Conservation (phyloP, 1,140 invertebrate species). For the Drosophila sechellia region DNA sequence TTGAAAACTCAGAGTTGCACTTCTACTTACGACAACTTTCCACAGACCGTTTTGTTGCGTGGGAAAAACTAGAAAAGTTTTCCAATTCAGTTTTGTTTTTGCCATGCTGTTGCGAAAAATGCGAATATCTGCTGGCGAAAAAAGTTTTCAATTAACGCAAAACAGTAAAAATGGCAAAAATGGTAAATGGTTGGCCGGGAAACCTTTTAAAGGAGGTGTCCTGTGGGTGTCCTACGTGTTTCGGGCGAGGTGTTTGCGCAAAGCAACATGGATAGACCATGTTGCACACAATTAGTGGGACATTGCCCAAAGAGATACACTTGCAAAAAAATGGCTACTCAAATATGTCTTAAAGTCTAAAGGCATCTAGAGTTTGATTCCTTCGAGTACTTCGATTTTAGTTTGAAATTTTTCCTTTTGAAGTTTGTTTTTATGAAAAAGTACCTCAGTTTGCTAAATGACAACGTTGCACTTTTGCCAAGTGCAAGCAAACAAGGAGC, state of each 20-base stretch:
- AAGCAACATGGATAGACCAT: slow-evolving; percentile 61
- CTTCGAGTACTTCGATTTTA: too few species aligned
- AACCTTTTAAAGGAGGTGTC: slow-evolving; percentile 67
- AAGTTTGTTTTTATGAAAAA: not conserved
- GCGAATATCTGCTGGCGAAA: slow-evolving; percentile 62
- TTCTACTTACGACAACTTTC: slow-evolving; percentile 49
- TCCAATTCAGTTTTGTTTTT: slow-evolving; percentile 73
- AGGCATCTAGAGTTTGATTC: too few species aligned
- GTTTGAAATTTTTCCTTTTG: not conserved
- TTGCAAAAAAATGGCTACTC: not conserved
- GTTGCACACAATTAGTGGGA: slow-evolving; percentile 68
- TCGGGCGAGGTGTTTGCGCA: slow-evolving; percentile 62
- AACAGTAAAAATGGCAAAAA: slow-evolving; percentile 68
- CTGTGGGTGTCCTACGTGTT: slow-evolving; percentile 27
- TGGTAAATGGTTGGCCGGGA: slow-evolving; percentile 31
- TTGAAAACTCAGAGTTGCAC: slow-evolving; percentile 68
- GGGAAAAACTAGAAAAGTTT: slow-evolving; percentile 62
- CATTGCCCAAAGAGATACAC: slow-evolving; percentile 45
- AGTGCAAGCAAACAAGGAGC: slow-evolving; percentile 9
- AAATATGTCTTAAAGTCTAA: too few species aligned
- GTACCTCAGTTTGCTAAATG: not conserved
- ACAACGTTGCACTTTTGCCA: not conserved
- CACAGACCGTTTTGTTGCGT: slow-evolving; percentile 8
- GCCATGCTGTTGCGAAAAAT: slow-evolving; percentile 55
- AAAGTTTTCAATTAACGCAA: slow-evolving; percentile 80